Percentiles rank a stretch among this genome's conserved stretches.
These are phyloP conservation scores for Leuciscus idus DNA, from an alignment of 2,113 vertebrate genomes.

Conservation along the genomic window DNA sequence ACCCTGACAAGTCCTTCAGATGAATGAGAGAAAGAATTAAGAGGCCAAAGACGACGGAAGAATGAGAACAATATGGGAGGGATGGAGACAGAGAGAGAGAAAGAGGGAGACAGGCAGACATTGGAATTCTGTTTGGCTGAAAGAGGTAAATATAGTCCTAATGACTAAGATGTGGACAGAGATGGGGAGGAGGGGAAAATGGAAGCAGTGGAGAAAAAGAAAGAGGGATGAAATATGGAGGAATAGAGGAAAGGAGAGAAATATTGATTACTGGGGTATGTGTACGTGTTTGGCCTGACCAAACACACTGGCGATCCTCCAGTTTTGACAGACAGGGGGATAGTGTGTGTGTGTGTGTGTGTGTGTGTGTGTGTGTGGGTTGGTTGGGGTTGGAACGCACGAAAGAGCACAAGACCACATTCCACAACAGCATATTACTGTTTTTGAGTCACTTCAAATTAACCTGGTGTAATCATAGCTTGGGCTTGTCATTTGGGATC, in stretches of 20 bases:
- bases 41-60: constrained; percentile 26
- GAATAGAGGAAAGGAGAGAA: constrained; percentile 69
- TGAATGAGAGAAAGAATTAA: constrained; percentile 40
- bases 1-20: constrained; percentile 71
- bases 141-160: constrained; percentile 57
- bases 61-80: constrained; percentile 32
- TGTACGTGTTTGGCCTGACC: constrained; percentile 75
- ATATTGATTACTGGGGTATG: constrained; percentile 73
- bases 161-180: constrained; percentile 45
- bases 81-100: constrained; percentile 41
- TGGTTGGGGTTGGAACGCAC: not conserved
- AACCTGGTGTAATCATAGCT: constrained; percentile 33
- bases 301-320: constrained; percentile 65
- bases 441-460: constrained; percentile 41
- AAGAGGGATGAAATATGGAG: constrained; percentile 67
- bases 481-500: constrained; percentile 27
- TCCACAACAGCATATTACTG: constrained; percentile 7
- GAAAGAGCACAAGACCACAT: constrained; percentile 8
- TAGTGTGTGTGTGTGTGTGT: not conserved
- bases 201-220: constrained; percentile 50
- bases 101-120: constrained; percentile 34
- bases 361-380: not conserved
- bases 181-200: constrained; percentile 40
- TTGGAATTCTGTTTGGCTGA: constrained; percentile 46
- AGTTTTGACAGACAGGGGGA: constrained; percentile 65